Evolutionary conservation across 2,113 vertebrate species (phyloP).

Genomic region (Raja brachyura): DNA sequence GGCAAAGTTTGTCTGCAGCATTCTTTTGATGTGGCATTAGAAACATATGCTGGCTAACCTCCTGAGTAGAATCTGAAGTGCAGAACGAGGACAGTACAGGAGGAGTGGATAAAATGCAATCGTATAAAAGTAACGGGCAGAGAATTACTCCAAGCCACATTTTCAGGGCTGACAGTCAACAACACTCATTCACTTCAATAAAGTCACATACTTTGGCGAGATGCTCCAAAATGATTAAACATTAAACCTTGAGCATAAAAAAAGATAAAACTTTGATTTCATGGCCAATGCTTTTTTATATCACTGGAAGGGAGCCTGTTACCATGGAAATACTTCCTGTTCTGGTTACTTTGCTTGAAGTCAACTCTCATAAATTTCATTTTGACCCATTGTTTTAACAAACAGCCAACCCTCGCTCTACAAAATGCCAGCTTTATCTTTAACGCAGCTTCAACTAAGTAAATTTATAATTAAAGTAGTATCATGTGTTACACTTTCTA

Average conservation of each 20-base stretch:
- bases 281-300: neutral
- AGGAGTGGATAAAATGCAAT: neutral
- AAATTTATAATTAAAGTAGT: neutral
- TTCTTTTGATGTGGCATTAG: neutral
- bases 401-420: neutral
- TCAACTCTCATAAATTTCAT: neutral
- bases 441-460: neutral
- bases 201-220: neutral
- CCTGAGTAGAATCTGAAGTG: neutral
- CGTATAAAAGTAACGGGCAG: neutral
- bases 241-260: neutral
- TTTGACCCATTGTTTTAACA: neutral
- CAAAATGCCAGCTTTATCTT: neutral
- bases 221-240: neutral
- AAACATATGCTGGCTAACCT: neutral
- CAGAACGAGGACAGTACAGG: neutral
- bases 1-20: neutral
- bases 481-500: neutral
- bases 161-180: neutral
- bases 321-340: neutral
- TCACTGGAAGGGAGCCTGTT: neutral
- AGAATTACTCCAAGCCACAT: neutral
- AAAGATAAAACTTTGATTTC: neutral
- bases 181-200: neutral
- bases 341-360: neutral